A percentile compares a stretch with the other conserved stretches of the same genome.
phyloP scores from a whole-genome alignment of 2,797 vertebrate species.

The Bradypus variegatus region DNA sequence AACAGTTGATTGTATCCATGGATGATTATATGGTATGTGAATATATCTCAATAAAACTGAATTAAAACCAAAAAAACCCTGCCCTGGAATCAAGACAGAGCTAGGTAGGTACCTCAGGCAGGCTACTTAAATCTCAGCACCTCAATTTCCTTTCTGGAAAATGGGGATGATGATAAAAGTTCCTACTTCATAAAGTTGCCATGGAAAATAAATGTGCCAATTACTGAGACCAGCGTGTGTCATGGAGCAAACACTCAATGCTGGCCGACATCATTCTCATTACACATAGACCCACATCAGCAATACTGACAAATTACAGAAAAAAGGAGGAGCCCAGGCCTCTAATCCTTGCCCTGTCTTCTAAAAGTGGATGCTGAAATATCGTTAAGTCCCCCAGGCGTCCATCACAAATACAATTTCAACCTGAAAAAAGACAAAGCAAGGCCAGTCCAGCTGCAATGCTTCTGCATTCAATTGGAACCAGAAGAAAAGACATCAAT shows the following conservation, averaged over 20 bases:
- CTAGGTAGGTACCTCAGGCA: not conserved
- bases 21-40: too few relatives aligned
- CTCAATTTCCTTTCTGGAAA: not conserved
- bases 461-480: not conserved
- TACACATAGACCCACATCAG: not conserved
- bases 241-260: too few relatives aligned
- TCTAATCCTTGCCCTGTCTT: not conserved
- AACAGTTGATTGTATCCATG: too few relatives aligned
- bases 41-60: too few relatives aligned
- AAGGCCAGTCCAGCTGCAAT: not conserved
- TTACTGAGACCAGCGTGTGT: too few relatives aligned
- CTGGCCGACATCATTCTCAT: not conserved
- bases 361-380: not conserved
- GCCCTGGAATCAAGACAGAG: not conserved
- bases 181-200: not conserved
- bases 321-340: not conserved
- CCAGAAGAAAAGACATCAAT: not conserved
- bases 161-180: not conserved
- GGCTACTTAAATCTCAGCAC: not conserved
- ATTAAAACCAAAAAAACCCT: not conserved
- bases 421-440: not conserved
- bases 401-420: not conserved
- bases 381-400: not conserved
- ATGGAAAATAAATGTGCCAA: too few relatives aligned
- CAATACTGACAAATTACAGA: not conserved